Conservation (phyloP, 2,797 vertebrate species). For the Oryzias dopingdopingensis region DNA sequence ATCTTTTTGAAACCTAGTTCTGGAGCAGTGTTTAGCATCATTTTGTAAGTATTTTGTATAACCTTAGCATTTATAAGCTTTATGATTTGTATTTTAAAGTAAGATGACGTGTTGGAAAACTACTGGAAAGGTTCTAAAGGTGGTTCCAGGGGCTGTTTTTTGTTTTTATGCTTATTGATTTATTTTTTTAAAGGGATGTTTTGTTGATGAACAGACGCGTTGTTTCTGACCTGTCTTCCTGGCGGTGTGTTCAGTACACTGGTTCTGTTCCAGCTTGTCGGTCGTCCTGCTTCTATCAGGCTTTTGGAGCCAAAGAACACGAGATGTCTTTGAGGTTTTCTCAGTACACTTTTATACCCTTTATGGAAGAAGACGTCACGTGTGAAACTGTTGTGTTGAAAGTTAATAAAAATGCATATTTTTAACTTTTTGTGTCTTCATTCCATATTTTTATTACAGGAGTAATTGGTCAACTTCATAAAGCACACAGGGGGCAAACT, state of each 20-base stretch:
- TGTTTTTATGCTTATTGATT: conserved; percentile 23
- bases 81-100: conserved; percentile 17
- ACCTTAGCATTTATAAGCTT: conserved; percentile 35
- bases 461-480: too few relatives aligned
- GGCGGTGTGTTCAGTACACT: conserved; percentile 63
- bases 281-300: conserved; percentile 73
- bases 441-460: too few relatives aligned
- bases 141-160: conserved; percentile 44
- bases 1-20: conserved; percentile 22
- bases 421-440: conserved; percentile 21
- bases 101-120: conserved; percentile 29
- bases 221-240: conserved; percentile 51
- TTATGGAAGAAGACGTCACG: conserved; percentile 51
- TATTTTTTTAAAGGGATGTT: conserved; percentile 53
- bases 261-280: conserved; percentile 49
- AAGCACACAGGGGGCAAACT: too few relatives aligned
- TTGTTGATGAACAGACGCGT: conserved; percentile 53
- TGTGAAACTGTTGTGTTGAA: conserved; percentile 60
- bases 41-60: conserved; percentile 43
- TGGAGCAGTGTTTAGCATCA: conserved; percentile 59
- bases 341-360: conserved; percentile 53
- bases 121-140: conserved; percentile 60
- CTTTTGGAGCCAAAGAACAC: conserved; percentile 91
- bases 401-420: conserved; percentile 63
- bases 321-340: conserved; percentile 49